Base-by-base conservation (phyloP, 2,797 vertebrate species). In the Arnoldichthys spilopterus region DNA sequence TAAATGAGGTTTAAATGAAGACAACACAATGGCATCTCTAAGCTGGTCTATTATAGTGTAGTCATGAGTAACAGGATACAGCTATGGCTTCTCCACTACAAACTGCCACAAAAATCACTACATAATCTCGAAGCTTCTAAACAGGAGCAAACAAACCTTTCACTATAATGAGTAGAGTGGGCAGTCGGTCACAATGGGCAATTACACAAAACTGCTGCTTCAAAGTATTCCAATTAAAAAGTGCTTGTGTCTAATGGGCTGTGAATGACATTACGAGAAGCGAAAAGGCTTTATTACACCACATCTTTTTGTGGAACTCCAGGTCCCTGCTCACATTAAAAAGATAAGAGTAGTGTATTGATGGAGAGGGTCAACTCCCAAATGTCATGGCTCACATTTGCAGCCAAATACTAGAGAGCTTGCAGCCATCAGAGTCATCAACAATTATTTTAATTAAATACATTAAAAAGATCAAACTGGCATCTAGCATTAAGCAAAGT, bases 201-300 rank as follows among this genome's bases (percentile, higher is more conserved):
- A 79, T 75, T 80, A 78, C 68, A 81, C 24, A 40, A 71, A 75
- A 79, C 45, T 47, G 74, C 66, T 20, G 4, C 58, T 83, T 76
- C 26, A 47, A 72, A 74, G 62, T 13, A 59, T 61, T 74, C 67
- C 51, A 83, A 83, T 83, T 77, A 79, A 83, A 82, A 83, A 43
- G 26, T 79, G 81, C 79, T 86, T 82, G 45, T 77, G 34, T 24
- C 59, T 82, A 86, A 82, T 82, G 79, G 68, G 68, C 77, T 80
- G 78, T 83, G 63, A 81, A 74, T 64, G 66, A 79, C 71, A 77
- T 82, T 76, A 82, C 37, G 54, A 77, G 70, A 66, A 59, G 75
- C 26, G 6, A 76, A 76, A 70, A 77, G 77, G 74, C 62, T 73
- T 76, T 84, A 77, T 63, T 77, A 68, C 54, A 73, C 66, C 30